Conservation (phyloP, 92 coral and sea anemone species). For the Paragorgia papillata region DNA sequence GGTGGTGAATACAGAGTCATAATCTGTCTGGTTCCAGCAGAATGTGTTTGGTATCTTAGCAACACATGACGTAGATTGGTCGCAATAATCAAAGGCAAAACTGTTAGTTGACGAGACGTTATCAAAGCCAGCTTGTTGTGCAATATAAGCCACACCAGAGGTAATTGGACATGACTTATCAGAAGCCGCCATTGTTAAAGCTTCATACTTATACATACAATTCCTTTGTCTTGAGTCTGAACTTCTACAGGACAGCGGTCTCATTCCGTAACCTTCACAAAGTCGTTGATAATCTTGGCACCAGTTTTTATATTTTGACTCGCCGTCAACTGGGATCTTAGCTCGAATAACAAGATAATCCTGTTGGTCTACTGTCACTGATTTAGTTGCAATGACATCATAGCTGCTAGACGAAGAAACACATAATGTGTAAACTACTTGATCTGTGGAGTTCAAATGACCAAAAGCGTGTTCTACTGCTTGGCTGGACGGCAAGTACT, state of each 20-base stretch:
- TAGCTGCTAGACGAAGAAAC: conserved; percentile 59
- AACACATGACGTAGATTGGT: conserved; percentile 34
- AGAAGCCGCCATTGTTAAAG: conserved; percentile 30
- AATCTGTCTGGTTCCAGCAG: conserved; percentile 4
- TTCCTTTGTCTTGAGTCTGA: neutral
- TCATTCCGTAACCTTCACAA: conserved; percentile 59
- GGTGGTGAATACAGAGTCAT: neutral
- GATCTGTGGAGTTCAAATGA: conserved; percentile 13
- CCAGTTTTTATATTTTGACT: conserved; percentile 67
- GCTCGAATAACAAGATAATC: conserved; percentile 54
- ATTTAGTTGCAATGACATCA: conserved; percentile 46
- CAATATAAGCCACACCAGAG: conserved; percentile 13
- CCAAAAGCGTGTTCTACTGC: conserved; percentile 32
- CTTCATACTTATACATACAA: conserved; percentile 39
- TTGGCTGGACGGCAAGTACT: conserved; percentile 16
- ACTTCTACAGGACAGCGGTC: conserved; percentile 49
- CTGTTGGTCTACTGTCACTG: neutral
- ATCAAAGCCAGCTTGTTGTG: conserved; percentile 35
- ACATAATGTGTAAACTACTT: conserved; percentile 53
- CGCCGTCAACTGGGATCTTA: conserved; percentile 42
- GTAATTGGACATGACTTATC: neutral
- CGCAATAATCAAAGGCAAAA: conserved; percentile 46
- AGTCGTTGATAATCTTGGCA: conserved; percentile 62
- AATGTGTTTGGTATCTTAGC: conserved; percentile 15
- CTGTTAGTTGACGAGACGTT: neutral